Evolutionary conservation across 1,140 invertebrate species (phyloP).

Genomic region (Aphis gossypii): DNA sequence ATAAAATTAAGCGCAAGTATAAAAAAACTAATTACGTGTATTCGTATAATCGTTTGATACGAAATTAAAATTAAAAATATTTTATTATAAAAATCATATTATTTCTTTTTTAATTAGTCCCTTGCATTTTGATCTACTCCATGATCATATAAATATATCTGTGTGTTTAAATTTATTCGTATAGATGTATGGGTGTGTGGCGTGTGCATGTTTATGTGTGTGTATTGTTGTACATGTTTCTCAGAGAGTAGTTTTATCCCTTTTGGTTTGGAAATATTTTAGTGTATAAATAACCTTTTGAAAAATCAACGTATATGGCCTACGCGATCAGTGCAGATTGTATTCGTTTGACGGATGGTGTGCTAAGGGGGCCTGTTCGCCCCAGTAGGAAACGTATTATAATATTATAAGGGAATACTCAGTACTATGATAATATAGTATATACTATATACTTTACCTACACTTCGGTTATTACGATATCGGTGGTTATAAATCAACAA

Average conservation of each 20-base stretch:
- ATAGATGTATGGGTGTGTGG: neutral
- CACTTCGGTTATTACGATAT: neutral
- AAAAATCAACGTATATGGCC: neutral
- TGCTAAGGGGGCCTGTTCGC: neutral
- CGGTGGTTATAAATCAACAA: slow-evolving; percentile 15
- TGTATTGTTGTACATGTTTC: neutral
- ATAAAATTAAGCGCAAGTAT: neutral
- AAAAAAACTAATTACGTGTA: neutral
- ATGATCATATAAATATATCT: neutral
- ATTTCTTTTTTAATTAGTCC: neutral
- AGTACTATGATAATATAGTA: neutral
- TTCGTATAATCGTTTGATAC: neutral
- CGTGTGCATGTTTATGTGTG: neutral
- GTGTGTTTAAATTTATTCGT: neutral
- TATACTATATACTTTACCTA: neutral
- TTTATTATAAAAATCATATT: neutral
- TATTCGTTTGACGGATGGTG: neutral
- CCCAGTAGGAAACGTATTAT: neutral
- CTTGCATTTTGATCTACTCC: neutral
- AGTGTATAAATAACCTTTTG: neutral
- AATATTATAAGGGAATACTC: neutral
- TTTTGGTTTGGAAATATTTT: neutral
- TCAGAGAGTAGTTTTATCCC: neutral
- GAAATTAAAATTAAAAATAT: neutral
- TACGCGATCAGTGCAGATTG: neutral